Percentiles rank a stretch among this genome's conserved stretches.
These are phyloP conservation scores for Cryptotermes secundus DNA, from an alignment of 1,140 invertebrate genomes.

Conservation along the genomic window DNA sequence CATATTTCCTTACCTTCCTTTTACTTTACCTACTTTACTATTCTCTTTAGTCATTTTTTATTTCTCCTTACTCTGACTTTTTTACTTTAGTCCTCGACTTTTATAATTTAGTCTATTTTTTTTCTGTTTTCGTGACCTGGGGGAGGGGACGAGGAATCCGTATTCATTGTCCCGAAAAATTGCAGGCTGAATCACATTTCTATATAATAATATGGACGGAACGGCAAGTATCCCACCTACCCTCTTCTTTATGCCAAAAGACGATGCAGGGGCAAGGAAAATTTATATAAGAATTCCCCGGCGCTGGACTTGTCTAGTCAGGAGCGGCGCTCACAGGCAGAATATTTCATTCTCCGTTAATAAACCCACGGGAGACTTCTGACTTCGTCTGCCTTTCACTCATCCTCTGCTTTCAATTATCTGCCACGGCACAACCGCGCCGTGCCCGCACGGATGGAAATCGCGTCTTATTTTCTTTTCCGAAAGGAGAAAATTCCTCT, in stretches of 20 bases:
- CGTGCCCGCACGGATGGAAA: neutral
- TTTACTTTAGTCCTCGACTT: too few species aligned
- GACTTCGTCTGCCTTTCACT: neutral
- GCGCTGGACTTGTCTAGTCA: neutral
- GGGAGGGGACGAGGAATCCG: neutral
- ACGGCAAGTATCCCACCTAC: neutral
- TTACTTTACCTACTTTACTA: neutral
- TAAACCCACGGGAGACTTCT: conserved; percentile 21
- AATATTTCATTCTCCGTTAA: conserved; percentile 23
- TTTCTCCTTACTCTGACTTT: neutral
- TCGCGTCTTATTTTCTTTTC: conserved; percentile 8
- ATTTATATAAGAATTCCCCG: neutral
- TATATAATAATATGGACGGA: conserved; percentile 21
- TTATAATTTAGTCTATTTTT: neutral
- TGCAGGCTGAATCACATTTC: conserved; percentile 25
- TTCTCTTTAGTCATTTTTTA: neutral
- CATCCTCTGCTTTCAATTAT: neutral
- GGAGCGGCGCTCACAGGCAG: neutral
- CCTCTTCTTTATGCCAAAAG: neutral
- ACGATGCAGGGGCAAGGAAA: neutral
- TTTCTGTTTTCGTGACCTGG: neutral
- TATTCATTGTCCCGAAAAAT: conserved; percentile 20
- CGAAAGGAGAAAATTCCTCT: neutral
- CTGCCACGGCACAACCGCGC: neutral
- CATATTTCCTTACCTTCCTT: neutral